These are phyloP conservation scores for Rhinichthys osculus DNA, from an alignment of 2,797 vertebrate genomes.

Conservation along the genomic window DNA sequence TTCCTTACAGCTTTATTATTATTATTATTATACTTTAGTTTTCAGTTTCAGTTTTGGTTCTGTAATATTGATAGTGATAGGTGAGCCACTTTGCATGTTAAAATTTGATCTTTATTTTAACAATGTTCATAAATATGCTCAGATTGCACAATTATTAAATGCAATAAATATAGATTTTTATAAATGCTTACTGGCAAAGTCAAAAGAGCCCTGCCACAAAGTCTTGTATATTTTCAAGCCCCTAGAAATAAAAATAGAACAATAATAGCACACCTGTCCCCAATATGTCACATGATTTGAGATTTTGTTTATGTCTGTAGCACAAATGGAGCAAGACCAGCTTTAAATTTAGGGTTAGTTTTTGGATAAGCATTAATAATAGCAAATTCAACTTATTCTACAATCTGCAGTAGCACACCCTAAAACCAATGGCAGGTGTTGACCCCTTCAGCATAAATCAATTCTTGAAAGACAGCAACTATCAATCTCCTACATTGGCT, in stretches of 20 bases:
- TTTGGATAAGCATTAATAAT: background rate
- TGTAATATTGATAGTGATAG: background rate
- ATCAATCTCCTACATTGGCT: constrained; percentile 11
- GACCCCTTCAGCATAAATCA: constrained; percentile 30
- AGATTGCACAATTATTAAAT: background rate
- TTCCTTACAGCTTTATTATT: background rate
- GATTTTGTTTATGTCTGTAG: background rate
- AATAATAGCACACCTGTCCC: background rate
- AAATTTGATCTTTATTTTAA: too few species aligned
- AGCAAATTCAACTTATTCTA: background rate
- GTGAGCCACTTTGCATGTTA: background rate
- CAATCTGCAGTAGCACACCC: background rate
- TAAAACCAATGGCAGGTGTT: constrained; percentile 27
- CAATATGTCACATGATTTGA: constrained; percentile 1
- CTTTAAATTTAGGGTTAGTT: background rate
- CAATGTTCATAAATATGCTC: background rate
- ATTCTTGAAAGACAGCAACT: constrained; percentile 27
- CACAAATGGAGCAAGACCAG: background rate
- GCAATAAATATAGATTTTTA: background rate
- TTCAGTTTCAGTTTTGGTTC: background rate
- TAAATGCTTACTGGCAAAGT: background rate
- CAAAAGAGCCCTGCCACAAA: background rate
- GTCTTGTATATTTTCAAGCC: background rate
- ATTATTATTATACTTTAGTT: background rate
- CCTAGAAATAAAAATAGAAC: background rate